Conservation (phyloP, 2,888 invertebrate species). For the Rapana venosa region DNA sequence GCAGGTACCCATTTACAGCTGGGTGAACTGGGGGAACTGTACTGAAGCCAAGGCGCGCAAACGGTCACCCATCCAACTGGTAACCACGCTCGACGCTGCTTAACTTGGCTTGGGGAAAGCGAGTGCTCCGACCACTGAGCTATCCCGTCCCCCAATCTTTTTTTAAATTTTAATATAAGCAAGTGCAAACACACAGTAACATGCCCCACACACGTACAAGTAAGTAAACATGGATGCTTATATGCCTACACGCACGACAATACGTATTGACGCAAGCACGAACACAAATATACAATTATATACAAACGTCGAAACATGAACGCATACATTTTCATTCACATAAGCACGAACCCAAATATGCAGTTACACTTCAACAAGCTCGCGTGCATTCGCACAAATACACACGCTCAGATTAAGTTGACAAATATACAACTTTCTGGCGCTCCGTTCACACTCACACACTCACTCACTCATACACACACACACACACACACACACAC, state of each 20-base stretch:
- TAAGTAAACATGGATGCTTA: background rate
- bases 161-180: too few relatives aligned
- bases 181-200: too few relatives aligned
- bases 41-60: too few relatives aligned
- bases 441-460: background rate
- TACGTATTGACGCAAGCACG: background rate
- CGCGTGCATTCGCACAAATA: too few relatives aligned
- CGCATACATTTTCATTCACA: conserved; percentile 8
- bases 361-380: background rate
- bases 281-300: background rate
- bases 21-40: too few relatives aligned
- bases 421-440: background rate
- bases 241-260: background rate
- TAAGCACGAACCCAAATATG: background rate
- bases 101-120: too few relatives aligned
- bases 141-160: too few relatives aligned
- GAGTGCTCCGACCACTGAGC: too few relatives aligned
- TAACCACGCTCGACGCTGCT: too few relatives aligned
- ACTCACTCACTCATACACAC: background rate
- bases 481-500: conserved; percentile 1
- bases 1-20: too few relatives aligned
- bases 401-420: background rate
- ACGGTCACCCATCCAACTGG: too few relatives aligned
- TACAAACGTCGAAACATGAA: background rate
- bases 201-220: background rate